A percentile compares a stretch with the other conserved stretches of the same genome.
Conservation (phyloP, 35 echinoderm and acorn worm genomes). For the Lytechinus variegatus region DNA sequence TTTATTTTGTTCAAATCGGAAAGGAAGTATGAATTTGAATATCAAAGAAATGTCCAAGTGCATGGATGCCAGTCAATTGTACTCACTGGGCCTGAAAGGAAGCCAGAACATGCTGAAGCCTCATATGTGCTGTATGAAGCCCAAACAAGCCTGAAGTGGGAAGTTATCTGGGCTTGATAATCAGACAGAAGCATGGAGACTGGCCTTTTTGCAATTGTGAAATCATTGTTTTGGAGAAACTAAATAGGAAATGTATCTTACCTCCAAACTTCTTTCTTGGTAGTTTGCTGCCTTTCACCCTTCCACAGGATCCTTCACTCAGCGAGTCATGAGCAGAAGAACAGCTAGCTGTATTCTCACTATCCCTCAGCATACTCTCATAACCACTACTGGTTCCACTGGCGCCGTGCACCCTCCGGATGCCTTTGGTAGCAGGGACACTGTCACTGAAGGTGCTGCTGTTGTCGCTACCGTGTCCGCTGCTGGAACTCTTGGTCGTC, state of each 20-base stretch:
- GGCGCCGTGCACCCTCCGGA: constrained; percentile 63
- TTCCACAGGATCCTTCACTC: constrained; percentile 89
- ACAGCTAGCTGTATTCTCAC: constrained; percentile 84
- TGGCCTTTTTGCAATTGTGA: neutral
- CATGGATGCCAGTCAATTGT: too few species aligned
- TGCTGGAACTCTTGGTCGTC: constrained; percentile 75
- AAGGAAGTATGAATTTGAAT: too few species aligned
- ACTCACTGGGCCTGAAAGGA: too few species aligned
- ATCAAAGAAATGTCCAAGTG: too few species aligned
- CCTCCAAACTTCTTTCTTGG: constrained; percentile 90
- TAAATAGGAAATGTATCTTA: constrained; percentile 39
- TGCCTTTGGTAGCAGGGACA: constrained; percentile 53
- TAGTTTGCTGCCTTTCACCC: constrained; percentile 80
- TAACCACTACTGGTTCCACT: constrained; percentile 97
- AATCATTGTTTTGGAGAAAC: neutral
- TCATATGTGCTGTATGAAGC: too few species aligned
- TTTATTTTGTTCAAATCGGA: too few species aligned
- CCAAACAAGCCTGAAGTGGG: too few species aligned
- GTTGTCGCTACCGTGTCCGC: constrained; percentile 98
- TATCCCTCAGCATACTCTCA: constrained; percentile 96
- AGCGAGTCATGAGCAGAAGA: constrained; percentile 90
- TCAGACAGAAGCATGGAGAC: too few species aligned
- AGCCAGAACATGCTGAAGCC: too few species aligned
- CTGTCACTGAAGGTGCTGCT: constrained; percentile 95
- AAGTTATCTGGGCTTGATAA: too few species aligned